These are phyloP conservation scores for Rhinatrema bivittatum DNA, from an alignment of 2,797 vertebrate genomes.

Conservation along the genomic window DNA sequence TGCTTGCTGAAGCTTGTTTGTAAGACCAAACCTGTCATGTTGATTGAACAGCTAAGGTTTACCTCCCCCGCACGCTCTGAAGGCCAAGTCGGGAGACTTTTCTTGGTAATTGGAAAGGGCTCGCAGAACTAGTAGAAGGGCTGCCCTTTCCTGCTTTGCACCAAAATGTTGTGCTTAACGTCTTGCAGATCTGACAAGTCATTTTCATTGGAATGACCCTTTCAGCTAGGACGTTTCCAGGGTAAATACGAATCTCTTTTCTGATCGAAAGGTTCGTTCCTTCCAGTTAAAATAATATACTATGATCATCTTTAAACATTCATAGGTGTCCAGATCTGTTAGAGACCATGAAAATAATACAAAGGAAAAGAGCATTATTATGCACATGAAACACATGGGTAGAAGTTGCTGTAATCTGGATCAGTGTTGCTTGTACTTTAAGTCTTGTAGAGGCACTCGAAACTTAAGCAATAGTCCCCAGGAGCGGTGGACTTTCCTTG, in stretches of 20 bases:
- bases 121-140: conserved; percentile 4
- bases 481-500: too few species aligned
- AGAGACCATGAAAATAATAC: too few species aligned
- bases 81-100: conserved; percentile 10
- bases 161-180: conserved; percentile 12
- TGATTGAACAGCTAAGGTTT: conserved; percentile 13
- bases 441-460: too few species aligned
- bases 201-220: conserved; percentile 13
- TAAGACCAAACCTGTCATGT: conserved; percentile 2
- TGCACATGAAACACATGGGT: too few species aligned
- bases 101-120: conserved; percentile 11
- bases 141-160: conserved; percentile 17
- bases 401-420: too few species aligned
- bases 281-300: conserved; percentile 4
- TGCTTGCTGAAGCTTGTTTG: conserved; percentile 1
- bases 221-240: conserved; percentile 23
- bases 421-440: too few species aligned
- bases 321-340: too few species aligned
- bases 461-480: too few species aligned
- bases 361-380: too few species aligned
- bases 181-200: conserved; percentile 14
- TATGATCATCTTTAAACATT: conserved; percentile 1
- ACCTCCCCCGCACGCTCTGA: not conserved
- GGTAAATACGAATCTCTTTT: conserved; percentile 31
- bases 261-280: conserved; percentile 16